These are phyloP conservation scores for Mareca penelope DNA, from an alignment of 2,797 vertebrate genomes.

Conservation along the genomic window DNA sequence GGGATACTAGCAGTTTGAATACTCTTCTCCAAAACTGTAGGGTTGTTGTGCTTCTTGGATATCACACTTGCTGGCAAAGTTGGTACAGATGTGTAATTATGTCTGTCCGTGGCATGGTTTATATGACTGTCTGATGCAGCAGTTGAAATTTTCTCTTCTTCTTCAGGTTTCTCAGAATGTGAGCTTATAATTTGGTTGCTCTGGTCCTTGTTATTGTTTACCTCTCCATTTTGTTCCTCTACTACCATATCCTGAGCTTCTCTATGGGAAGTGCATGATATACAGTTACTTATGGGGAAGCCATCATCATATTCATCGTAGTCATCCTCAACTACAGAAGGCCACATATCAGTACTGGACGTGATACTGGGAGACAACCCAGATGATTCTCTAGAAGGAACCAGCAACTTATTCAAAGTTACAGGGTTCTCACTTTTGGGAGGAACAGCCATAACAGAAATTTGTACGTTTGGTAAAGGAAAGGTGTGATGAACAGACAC, in stretches of 20 bases:
- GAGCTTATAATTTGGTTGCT: conserved; percentile 72
- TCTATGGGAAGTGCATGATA: conserved; percentile 83
- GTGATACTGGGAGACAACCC: conserved; percentile 73
- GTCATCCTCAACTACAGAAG: conserved; percentile 77
- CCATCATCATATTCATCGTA: conserved; percentile 79
- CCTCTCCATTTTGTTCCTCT: conserved; percentile 80
- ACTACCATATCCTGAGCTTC: conserved; percentile 82
- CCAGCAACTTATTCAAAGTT: conserved; percentile 67
- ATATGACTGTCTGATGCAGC: conserved; percentile 53
- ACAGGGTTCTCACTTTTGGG: conserved; percentile 69
- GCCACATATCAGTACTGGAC: conserved; percentile 71
- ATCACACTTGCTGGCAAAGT: conserved; percentile 23
- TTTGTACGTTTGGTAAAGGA: conserved; percentile 68
- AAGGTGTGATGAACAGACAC: conserved; percentile 57
- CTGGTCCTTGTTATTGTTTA: conserved; percentile 75
- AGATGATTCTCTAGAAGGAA: conserved; percentile 73
- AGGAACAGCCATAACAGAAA: conserved; percentile 81
- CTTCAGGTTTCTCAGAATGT: conserved; percentile 77
- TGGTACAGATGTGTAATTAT: conserved; percentile 34
- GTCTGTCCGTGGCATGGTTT: conserved; percentile 35
- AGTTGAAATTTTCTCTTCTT: conserved; percentile 65
- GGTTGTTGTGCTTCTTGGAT: conserved; percentile 69
- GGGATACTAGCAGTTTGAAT: conserved; percentile 70
- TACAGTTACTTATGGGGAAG: conserved; percentile 83
- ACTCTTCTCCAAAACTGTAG: conserved; percentile 77